phyloP scores from a whole-genome alignment of 2,797 vertebrate genomes.

The Myripristis jacobus region DNA sequence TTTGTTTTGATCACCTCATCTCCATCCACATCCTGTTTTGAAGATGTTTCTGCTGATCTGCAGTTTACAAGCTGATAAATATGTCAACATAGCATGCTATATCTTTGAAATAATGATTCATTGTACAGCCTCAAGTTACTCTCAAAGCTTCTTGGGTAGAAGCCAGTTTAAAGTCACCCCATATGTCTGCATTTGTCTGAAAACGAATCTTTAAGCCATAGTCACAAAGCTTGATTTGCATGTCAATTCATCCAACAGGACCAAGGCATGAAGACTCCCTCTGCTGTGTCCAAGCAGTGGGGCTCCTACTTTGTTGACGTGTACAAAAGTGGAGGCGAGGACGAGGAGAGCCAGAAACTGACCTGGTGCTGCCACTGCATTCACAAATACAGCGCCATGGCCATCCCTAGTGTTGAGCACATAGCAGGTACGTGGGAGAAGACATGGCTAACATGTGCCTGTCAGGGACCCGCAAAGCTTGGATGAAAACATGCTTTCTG shows the following conservation, averaged over 20 bases:
- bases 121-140: slow-evolving; percentile 9
- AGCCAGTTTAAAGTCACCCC: slow-evolving; percentile 19
- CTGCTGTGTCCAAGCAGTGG: slow-evolving; percentile 89
- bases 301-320: slow-evolving; percentile 93
- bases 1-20: no score
- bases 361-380: slow-evolving; percentile 94
- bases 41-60: not conserved
- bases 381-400: slow-evolving; percentile 92
- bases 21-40: slow-evolving; percentile 44
- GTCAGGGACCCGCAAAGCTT: not conserved
- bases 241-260: slow-evolving; percentile 76
- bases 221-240: slow-evolving; percentile 28
- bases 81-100: not conserved
- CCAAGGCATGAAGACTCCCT: slow-evolving; percentile 85
- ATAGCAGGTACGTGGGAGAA: slow-evolving; percentile 88
- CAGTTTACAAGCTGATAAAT: not conserved
- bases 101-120: slow-evolving; percentile 26
- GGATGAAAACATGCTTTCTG: not conserved
- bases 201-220: slow-evolving; percentile 22
- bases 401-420: slow-evolving; percentile 92
- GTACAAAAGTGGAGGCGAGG: slow-evolving; percentile 76
- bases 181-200: slow-evolving; percentile 50
- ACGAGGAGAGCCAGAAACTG: slow-evolving; percentile 81
- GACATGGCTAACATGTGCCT: not conserved
- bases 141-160: slow-evolving; percentile 7